A percentile compares a stretch with the other conserved stretches of the same genome.
These are phyloP conservation scores for Zalophus californianus DNA, from an alignment of 2,797 vertebrate species.

Conservation along the genomic window DNA sequence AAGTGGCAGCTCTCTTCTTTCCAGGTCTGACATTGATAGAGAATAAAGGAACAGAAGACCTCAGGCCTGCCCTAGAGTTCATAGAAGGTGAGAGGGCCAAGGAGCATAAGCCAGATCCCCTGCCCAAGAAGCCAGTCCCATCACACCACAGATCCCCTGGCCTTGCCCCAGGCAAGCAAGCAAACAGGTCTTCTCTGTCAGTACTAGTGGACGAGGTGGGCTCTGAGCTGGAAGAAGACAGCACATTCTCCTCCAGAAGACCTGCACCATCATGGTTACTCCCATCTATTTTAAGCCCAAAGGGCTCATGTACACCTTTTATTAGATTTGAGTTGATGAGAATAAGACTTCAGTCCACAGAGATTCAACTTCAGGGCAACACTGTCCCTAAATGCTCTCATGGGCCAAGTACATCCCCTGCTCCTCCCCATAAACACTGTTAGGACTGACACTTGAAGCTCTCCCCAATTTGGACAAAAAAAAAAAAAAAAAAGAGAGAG, in stretches of 20 bases:
- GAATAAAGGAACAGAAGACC: not conserved
- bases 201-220: accelerated
- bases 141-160: accelerated
- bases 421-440: not conserved
- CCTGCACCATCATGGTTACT: not conserved
- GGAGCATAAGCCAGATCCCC: not conserved
- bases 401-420: too few species aligned
- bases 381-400: accelerated
- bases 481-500: too few species aligned
- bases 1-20: not conserved
- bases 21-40: not conserved
- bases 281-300: not conserved
- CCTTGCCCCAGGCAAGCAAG: not conserved
- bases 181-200: not conserved
- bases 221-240: not conserved
- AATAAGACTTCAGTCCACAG: not conserved
- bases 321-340: not conserved
- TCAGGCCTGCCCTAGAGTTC: not conserved
- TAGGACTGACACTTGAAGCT: not conserved
- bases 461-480: not conserved
- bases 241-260: not conserved
- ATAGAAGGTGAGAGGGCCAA: not conserved
- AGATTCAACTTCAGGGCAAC: not conserved
- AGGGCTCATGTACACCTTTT: not conserved
- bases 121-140: not conserved